Base-by-base conservation (phyloP, 2,113 vertebrate genomes). In the Merops nubicus region DNA sequence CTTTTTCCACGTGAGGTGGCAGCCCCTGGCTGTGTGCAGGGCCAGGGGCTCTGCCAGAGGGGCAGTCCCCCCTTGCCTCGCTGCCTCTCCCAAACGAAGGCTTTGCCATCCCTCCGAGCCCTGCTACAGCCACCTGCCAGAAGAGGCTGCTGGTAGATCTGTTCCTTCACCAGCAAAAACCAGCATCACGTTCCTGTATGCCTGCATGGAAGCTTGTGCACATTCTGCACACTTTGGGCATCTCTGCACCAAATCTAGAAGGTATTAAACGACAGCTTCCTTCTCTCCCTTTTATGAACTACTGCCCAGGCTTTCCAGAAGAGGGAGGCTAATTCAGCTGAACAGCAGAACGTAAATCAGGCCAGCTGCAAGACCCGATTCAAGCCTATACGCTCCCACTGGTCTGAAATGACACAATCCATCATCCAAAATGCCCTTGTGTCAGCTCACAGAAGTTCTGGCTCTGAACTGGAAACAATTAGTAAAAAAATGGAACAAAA, bases 371-470 rank as follows among this genome's bases (percentile, higher is more conserved):
- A 74, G 20, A 75, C 64, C 60, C 65, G 51, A 95, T 91, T 91
- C 42, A 19, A 50, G 69, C 89, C 93, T 84, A 15, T 78, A 56
- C 40, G 78, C 80, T 93, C 91, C 80, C 91, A 92, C 89, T 87
- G 76, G 60, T 91, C 57, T 81, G 86, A 93, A 95, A 93, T 4
- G 48, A 89, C 34, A 91, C 31, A 81, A 95, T 94, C 78, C 89
- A 94, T 96, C 92, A 96, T 91, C 65, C 83, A 38, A 93, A 94
- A 85, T 82, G 80, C 85, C 77, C 88, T 94, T 43, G 4, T 82
- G 88, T 87, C 89, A 91, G 82, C 48, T 94, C 48, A 57, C 73
- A 87, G 73, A 91, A 94, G 56, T 91, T 74, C 69, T 89, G 83
- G 53, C 92, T 94, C 83, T 17, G 1, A 86, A 78, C 33, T 38